These are phyloP conservation scores for Pocillopora grandis DNA, from an alignment of 92 coral and sea anemone genomes.

Conservation along the genomic window DNA sequence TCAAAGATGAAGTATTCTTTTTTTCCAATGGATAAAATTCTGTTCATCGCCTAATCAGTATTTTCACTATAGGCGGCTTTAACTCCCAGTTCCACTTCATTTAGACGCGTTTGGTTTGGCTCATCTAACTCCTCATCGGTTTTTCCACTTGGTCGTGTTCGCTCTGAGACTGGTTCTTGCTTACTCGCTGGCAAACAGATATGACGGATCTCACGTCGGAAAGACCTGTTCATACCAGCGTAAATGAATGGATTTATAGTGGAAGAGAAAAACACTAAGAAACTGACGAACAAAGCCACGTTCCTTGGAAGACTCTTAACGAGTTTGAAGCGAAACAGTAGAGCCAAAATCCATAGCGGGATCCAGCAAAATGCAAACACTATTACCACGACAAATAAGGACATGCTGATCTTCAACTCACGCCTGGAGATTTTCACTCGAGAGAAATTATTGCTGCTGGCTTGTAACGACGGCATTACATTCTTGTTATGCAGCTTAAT, in stretches of 20 bases:
- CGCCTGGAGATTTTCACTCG: conserved; percentile 21
- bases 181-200: background rate
- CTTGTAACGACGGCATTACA: conserved; percentile 30
- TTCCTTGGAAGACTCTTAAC: conserved; percentile 15
- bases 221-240: conserved; percentile 37
- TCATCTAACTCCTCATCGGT: background rate
- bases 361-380: conserved; percentile 44
- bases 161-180: background rate
- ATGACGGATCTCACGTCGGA: conserved; percentile 25
- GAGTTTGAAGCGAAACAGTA: conserved; percentile 37
- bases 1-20: too few species aligned
- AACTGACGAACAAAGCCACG: conserved; percentile 23
- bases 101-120: background rate
- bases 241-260: conserved; percentile 42
- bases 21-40: too few species aligned
- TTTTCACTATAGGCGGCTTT: background rate
- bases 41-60: background rate
- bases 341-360: conserved; percentile 35
- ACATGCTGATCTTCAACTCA: conserved; percentile 27
- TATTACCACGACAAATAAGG: conserved; percentile 35
- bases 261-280: conserved; percentile 37
- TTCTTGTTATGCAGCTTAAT: conserved; percentile 26
- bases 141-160: background rate
- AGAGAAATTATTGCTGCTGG: background rate
- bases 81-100: background rate